Base-by-base conservation (phyloP, 2,113 vertebrate genomes). In the Pterophyllum scalare region DNA sequence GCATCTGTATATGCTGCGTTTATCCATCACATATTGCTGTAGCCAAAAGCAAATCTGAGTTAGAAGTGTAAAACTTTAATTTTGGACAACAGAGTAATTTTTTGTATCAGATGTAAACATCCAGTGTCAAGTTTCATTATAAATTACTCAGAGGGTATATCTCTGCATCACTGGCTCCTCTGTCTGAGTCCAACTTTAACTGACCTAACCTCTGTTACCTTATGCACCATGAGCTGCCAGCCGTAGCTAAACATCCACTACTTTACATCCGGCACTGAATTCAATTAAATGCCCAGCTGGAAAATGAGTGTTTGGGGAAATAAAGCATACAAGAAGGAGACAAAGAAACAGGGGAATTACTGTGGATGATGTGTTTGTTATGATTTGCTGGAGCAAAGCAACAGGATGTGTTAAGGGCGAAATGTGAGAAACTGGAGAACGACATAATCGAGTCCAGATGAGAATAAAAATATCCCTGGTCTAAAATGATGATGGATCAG, bases 221-320 rank as follows among this genome's bases (percentile, higher is more conserved):
- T 64, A 20, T 84, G 82, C 59, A 33, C 58, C 49, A 54, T 6
- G 49, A 84, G 83, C 78, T 90, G 80, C 86, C 85, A 87, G 82
- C 82, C 85, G 84, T 86, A 89, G 89, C 87, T 93, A 86, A 89
- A 78, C 75, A 88, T 76, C 52, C 89, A 54, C 78, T 81, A 60
- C 76, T 91, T 93, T 88, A 84, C 79, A 90, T 83, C 88, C 79
- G 77, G 80, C 77, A 67, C 83, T 13, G 35, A 91, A 93, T 93
- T 94, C 88, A 94, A 93, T 94, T 92, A 94, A 92, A 90, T 88
- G 84, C 87, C 81, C 86, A 70, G 84, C 85, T 88, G 84, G 91
- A 92, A 93, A 94, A 94, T 85, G 70, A 84, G 87, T 43, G 77
- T 91, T 92, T 90, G 67, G 90, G 88, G 92, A 94, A 94, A 92